Evolutionary conservation across 1,140 invertebrate genomes (phyloP), one percentile per base, ranked within the genome.

Genomic region (Trichogramma pretiosum): DNA sequence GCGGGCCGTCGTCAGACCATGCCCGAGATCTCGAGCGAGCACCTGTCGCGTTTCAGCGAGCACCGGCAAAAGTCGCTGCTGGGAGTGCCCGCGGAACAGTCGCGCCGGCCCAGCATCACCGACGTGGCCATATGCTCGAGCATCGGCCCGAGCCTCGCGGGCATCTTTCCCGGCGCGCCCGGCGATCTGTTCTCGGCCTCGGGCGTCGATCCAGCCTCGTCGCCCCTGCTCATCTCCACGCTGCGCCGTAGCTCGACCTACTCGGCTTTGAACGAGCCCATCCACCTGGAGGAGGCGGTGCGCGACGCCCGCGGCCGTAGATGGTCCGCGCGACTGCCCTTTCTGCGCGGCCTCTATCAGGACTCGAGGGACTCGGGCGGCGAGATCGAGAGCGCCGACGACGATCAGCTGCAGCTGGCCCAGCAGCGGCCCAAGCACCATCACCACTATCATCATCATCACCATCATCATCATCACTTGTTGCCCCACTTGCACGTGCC

Each of bases 401-500:
- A n/a, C n/a, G n/a, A n/a, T n/a, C n/a, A 35, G 8, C 0, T 22
- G 30, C 43, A 44, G 39, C 26, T 17, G 40, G 16, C 19, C 33
- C n/a, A 39, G 7, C 38, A 57, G 46, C 45, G 66, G 53, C 58
- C 56, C 52, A 21, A 59, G 54, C 42, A 67, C 24, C 30, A 39
- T 32, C 38, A 26, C 5, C n/a, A n/a, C n/a, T n/a, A n/a, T n/a
- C n/a, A n/a, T n/a, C 17, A 44, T 45, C 65, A 55, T 58, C 60
- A 58, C 7, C 50, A 59, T 39, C 55, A 63, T 48, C 47, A 63
- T 50, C 55, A 62, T 40, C 59, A 60, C 45, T 51, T 59, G 26
- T 26, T 69, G 33, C 59, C 65, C 13, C 67, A 75, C 52, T 60
- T 77, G 34, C 74, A 74, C 48, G 59, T 77, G 53, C 75, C 76